Evolutionary conservation across 2,797 vertebrate genomes (phyloP).

Genomic region (Dicrostonyx torquatus): DNA sequence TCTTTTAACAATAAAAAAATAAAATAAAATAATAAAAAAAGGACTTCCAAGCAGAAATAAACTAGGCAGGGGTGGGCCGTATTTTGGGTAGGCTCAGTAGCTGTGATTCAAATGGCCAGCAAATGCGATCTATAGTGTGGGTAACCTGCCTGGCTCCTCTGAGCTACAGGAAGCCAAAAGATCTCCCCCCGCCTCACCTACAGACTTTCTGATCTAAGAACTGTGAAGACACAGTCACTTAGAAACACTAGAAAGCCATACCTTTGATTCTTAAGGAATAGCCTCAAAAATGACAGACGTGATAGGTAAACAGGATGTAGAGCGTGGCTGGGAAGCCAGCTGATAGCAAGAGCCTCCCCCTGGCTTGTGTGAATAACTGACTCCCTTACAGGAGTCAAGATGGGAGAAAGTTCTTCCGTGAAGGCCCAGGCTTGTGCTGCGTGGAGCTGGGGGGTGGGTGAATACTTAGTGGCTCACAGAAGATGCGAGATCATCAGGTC

Average conservation of each 20-base stretch:
- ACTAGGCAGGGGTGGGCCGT: background rate
- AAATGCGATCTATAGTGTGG: background rate
- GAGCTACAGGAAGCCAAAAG: background rate
- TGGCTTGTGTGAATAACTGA: background rate
- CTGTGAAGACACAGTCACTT: background rate
- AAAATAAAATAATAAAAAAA: too few species aligned
- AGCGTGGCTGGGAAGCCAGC: background rate
- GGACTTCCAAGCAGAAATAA: conserved; percentile 8
- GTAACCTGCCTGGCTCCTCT: too few species aligned
- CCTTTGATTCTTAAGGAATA: conserved; percentile 42
- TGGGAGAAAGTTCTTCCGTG: background rate
- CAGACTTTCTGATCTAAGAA: conserved; percentile 23
- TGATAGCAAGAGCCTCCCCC: background rate
- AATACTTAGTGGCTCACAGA: background rate
- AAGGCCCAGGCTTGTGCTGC: background rate
- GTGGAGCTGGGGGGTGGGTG: background rate
- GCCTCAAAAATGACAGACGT: background rate
- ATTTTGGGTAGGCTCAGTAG: background rate
- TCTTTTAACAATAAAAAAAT: too few species aligned
- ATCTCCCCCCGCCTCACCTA: background rate
- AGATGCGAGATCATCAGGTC: background rate
- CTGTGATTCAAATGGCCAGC: background rate
- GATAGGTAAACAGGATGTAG: background rate
- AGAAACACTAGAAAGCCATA: background rate
- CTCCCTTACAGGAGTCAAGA: background rate